A percentile compares a stretch with the other conserved stretches of the same genome.
Evolutionary conservation across 1,140 invertebrate genomes (phyloP).

Genomic region (Drosophila insularis): DNA sequence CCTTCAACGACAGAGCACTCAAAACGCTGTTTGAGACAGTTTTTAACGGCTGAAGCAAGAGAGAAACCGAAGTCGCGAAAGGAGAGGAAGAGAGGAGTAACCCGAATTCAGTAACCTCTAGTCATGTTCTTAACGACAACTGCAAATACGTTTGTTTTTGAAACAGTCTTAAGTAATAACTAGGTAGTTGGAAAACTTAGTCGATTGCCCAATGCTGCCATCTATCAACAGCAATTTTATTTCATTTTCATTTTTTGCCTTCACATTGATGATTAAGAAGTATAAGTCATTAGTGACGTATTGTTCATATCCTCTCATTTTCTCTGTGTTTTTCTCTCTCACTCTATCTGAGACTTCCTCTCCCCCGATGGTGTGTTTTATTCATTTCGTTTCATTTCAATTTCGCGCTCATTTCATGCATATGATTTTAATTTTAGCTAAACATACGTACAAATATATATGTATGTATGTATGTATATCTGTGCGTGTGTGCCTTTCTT

Average conservation of each 20-base stretch:
- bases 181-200: too few relatives aligned
- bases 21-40: not conserved
- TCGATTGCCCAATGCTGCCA: too few relatives aligned
- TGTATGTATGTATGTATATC: not conserved
- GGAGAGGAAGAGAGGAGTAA: not conserved
- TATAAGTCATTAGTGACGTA: not conserved
- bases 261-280: not conserved
- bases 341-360: not conserved
- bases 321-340: not conserved
- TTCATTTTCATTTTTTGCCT: too few relatives aligned
- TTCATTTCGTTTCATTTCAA: constrained; percentile 78
- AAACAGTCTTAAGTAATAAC: too few relatives aligned
- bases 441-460: constrained; percentile 33
- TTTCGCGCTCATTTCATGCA: constrained; percentile 79
- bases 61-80: constrained; percentile 13
- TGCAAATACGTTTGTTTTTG: too few relatives aligned
- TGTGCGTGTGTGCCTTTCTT: constrained; percentile 23
- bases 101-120: too few relatives aligned
- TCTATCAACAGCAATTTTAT: too few relatives aligned
- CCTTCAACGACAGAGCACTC: not conserved
- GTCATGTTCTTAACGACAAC: too few relatives aligned
- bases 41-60: not conserved
- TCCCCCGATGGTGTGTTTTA: constrained; percentile 19
- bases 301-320: not conserved
- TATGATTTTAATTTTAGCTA: constrained; percentile 77